Conservation (phyloP, 2,113 vertebrate genomes). For the Oryctolagus cuniculus region mOryCun1.1 NC_091434.1:43724501-43725000, state of each 20-base stretch:
- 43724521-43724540: neutral
- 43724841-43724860: neutral
- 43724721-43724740: neutral
- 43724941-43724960: neutral
- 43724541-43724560: neutral
- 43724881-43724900: neutral
- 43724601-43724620: neutral
- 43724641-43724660: neutral
- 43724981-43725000: slow-evolving; percentile 29
- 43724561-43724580: neutral
- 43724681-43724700: neutral
- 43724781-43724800: neutral
- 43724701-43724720: neutral
- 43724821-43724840: neutral
- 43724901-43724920: neutral
- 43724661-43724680: neutral
- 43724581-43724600: neutral
- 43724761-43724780: neutral
- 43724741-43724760: neutral
- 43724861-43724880: neutral
- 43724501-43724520: neutral
- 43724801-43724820: neutral
- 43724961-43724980: neutral
- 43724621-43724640: neutral
- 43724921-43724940: neutral